Evolutionary conservation across 2,888 invertebrate species (phyloP).

Genomic region (Nasonovia ribisnigri): DNA sequence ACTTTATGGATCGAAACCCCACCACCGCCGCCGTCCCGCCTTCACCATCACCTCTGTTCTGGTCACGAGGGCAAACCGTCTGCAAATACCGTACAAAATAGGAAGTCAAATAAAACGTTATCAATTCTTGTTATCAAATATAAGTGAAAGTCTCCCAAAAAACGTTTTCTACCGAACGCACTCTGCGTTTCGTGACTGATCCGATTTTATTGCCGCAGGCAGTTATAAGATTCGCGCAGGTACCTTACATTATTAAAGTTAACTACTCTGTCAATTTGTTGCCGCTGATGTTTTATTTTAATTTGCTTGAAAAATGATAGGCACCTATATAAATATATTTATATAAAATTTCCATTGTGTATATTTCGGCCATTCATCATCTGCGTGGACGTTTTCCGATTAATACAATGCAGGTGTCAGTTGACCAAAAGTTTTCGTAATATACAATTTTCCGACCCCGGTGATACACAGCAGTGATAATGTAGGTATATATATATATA

Average conservation of each 20-base stretch:
- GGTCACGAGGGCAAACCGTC: neutral
- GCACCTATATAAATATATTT: neutral
- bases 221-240: neutral
- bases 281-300: neutral
- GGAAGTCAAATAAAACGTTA: constrained; percentile 17
- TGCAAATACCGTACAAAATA: neutral
- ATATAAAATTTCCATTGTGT: constrained; percentile 10
- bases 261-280: neutral
- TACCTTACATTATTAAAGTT: neutral
- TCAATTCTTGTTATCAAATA: constrained; percentile 29
- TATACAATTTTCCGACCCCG: neutral
- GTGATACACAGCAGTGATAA: neutral
- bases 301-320: neutral
- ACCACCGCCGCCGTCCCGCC: neutral
- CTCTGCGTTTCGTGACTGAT: neutral
- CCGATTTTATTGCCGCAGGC: neutral
- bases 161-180: neutral
- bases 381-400: neutral
- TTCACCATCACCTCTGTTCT: too few species aligned
- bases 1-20: constrained; percentile 57
- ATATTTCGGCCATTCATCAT: neutral
- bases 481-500: neutral
- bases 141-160: neutral
- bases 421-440: constrained; percentile 31
- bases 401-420: constrained; percentile 17